Base-by-base conservation (phyloP, 2,797 vertebrate genomes). In the Trematomus bernacchii region DNA sequence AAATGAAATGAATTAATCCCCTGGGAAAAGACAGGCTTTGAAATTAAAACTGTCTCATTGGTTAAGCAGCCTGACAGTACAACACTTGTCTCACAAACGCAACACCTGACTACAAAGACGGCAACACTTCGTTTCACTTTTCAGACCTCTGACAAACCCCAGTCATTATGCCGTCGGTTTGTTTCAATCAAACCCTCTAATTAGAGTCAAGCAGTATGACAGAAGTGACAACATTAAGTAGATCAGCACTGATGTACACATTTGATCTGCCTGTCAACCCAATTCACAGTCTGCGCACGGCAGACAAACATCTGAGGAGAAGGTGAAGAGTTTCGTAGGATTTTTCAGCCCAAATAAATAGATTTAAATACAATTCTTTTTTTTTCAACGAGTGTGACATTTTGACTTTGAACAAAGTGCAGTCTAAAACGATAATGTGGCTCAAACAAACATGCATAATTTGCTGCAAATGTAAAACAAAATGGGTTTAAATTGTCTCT, bases 1-100 rank as follows among this genome's bases (percentile, higher is more conserved):
- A 64, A 79, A 87, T 82, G 60, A 82, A 87, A 80, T 79, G 63
- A 80, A 89, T 88, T 47, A 82, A 84, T 84, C 76, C 75, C 73
- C 23, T 23, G 72, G 37, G 80, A 69, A n/a, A 61, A 77, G 76
- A 75, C 70, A 70, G 68, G 84, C 59, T 87, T 77, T 66, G 74
- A 81, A 86, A 87, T 81, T 58, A 73, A 80, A 87, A 71, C 61
- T 33, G 63, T 75, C 71, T 80, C 71, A 47, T 58, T 82, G 82
- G 73, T 85, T 60, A 76, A 76, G 66, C 64, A 55, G 47, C 59
- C 43, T 61, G 60, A 82, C 78, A 43, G 66, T 30, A 44, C 51
- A 70, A 79, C 65, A 83, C 67, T 44, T 67, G 71, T 86, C 27
- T 60, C 48, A 58, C 52, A 81, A 82, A 79, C 54, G 61, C 66